Base-by-base conservation (phyloP, 1,140 invertebrate species). In the Zaprionus africanus region DNA sequence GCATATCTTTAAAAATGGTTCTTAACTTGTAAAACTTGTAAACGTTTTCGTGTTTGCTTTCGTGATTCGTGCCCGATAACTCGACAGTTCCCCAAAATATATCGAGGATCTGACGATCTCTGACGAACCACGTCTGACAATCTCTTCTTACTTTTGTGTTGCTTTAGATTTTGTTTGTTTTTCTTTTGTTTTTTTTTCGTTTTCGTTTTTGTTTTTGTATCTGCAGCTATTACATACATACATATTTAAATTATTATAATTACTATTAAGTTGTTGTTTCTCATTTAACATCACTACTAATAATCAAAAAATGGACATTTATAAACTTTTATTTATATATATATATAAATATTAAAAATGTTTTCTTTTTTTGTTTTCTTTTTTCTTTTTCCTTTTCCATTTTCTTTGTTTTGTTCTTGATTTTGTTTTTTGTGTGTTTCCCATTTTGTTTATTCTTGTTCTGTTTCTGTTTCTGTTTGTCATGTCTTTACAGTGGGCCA, bases 231-330 rank as follows among this genome's bases (percentile, higher is more conserved):
- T 82, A 82, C 78, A 82, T 85, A 82, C 78, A 82, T 85, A 82
- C 79, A 79, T 81, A 85, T 77, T 70, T 79, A 73, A 78, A 76
- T 82, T 82, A 67, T 78, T 80, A 69, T 84, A 84, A 85, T 86
- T 85, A 82, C 64, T 75, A 79, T 81, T 86, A 81, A 81, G 64
- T 85, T 80, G 65, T 68, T 78, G 56, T 78, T 74, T 65, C 57
- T 69, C 43, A 62, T 78, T 76, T 85, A 88, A 88, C 85, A 90
- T 88, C 85, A 88, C 85, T 88, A 88, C 85, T 88, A 88, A 88
- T 88, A 88, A 88, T 88, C 81, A 88, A 88, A 88, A 88, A 88
- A 88, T 88, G 85, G 85, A 88, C 85, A 88, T 88, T 88, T 88
- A 88, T 88, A 88, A 88, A 90, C 84, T 78, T 88, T 90, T 81